These are phyloP conservation scores for Dendrocopos noguchii DNA, from an alignment of 2,113 vertebrate species.

Conservation along the genomic window DNA sequence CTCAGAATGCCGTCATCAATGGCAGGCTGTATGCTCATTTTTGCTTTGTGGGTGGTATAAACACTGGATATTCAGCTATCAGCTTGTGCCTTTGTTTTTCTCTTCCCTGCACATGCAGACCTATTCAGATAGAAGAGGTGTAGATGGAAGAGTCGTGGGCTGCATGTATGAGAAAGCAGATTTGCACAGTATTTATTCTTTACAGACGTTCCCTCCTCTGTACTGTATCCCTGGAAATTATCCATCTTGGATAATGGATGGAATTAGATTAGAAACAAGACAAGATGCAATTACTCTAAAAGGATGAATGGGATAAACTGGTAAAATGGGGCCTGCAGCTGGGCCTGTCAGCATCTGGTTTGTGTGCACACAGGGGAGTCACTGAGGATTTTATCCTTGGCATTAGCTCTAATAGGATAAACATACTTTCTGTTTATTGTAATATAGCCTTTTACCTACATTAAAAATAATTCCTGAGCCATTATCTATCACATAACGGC, in stretches of 20 bases:
- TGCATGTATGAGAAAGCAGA: not conserved
- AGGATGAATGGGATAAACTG: constrained; percentile 29
- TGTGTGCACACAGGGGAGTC: not conserved
- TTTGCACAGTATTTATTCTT: constrained; percentile 26
- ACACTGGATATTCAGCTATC: not conserved
- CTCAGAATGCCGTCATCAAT: not conserved
- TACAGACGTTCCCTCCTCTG: not conserved
- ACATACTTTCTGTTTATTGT: constrained; percentile 49
- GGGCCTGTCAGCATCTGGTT: constrained; percentile 30
- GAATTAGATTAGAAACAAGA: constrained; percentile 62
- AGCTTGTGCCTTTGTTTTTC: not conserved
- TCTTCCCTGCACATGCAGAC: not conserved
- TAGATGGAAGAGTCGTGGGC: not conserved
- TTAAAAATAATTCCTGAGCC: constrained; percentile 44
- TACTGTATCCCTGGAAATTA: constrained; percentile 40
- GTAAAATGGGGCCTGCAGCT: constrained; percentile 17
- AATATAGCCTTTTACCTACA: constrained; percentile 30
- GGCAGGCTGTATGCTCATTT: not conserved
- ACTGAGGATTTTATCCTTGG: constrained; percentile 38
- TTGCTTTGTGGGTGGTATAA: not conserved
- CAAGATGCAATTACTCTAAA: constrained; percentile 40
- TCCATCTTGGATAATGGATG: constrained; percentile 48
- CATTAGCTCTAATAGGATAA: constrained; percentile 51
- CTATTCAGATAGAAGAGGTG: not conserved
- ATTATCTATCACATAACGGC: not conserved